Percentiles rank a stretch among this genome's conserved stretches.
Conservation (phyloP, 2,113 vertebrate genomes). For the Brevimyrus niger region DNA sequence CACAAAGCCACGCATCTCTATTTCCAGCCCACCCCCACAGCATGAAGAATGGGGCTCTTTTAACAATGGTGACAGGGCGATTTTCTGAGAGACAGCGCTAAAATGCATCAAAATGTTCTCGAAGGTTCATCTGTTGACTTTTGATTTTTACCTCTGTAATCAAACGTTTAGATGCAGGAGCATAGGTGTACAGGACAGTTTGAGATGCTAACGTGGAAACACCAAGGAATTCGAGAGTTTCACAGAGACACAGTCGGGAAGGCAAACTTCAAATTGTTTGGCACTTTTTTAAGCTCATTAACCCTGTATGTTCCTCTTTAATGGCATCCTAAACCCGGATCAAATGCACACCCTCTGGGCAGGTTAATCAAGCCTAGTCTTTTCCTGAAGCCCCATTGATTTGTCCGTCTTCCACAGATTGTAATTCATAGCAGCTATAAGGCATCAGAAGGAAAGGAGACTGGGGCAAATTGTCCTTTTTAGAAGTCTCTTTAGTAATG, state of each 20-base stretch:
- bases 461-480: not conserved
- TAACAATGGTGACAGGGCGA: not conserved
- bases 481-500: not conserved
- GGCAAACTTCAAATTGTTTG: not conserved
- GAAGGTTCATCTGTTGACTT: not conserved
- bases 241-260: not conserved
- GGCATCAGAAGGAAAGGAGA: not conserved
- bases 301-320: not conserved
- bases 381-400: not conserved
- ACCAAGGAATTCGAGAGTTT: not conserved
- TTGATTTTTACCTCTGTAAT: not conserved
- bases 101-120: not conserved
- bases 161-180: not conserved
- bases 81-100: not conserved
- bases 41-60: not conserved
- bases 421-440: not conserved
- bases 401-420: not conserved
- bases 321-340: not conserved
- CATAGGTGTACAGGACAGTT: no score
- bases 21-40: not conserved
- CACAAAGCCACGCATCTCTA: not conserved
- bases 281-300: not conserved
- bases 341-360: not conserved
- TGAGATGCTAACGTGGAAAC: not conserved
- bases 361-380: not conserved